Base-by-base conservation (phyloP, 1,140 invertebrate species). In the Papilio helenus region DNA sequence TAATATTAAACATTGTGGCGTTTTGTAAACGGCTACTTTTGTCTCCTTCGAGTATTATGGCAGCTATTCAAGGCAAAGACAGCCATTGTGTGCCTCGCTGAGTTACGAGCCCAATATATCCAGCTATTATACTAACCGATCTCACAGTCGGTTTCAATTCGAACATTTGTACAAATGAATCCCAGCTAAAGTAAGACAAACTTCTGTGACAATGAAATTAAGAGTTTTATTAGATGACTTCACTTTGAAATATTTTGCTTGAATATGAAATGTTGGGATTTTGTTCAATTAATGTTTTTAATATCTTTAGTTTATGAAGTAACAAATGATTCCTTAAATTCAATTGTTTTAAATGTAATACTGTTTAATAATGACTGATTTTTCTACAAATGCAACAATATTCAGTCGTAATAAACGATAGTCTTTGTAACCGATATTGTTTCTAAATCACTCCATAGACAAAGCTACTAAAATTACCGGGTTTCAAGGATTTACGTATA, bases 1-100 rank as follows among this genome's bases (percentile, higher is more conserved):
- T 82, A 80, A 80, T 80, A 80, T 73, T 78, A 78, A 82, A 82
- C 81, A 82, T 73, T 79, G 73, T 51, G 55, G 76, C 61, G 61
- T 65, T 42, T 68, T 44, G 51, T 81, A 58, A 81, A 42, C 80
- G 80, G 61, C 78, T 71, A 83, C 82, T 81, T 83, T 78, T 79
- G 82, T 78, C 61, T 72, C 55, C 65, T 72, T 58, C 71, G 61
- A 81, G 79, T 76, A 81, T 83, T 83, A 81, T 76, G 46, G 78
- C 26, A 20, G 51, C 80, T 71, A 78, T 83, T 83, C 80, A 78
- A 74, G 61, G 72, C 73, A 79, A 76, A 76, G 81, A 80, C 80
- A 74, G 46, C 51, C 51, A 81, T 83, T 83, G 82, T 83, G 49
- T 20, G 34, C 51, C 55, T 16, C 23, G 10, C 51, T 82, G 79